Base-by-base conservation (phyloP, 2,113 vertebrate genomes). In the Macaca fascicularis region DNA sequence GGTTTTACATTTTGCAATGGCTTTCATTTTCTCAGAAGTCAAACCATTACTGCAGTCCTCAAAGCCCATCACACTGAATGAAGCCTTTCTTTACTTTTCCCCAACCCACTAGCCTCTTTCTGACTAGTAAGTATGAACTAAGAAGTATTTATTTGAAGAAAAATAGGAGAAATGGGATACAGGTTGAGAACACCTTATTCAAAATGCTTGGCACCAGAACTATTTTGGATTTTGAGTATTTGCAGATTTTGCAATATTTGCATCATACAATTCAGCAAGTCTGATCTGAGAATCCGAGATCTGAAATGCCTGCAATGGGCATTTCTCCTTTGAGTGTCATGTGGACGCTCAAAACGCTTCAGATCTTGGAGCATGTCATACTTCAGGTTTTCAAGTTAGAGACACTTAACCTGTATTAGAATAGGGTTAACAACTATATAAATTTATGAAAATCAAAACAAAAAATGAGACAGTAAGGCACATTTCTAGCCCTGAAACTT, bases 1-100 rank as follows among this genome's bases (percentile, higher is more conserved):
- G 4, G 8, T 59, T 1, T 20, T 50, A 2, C 7, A 27, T 70
- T 70, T 4, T 4, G 0, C 19, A 5, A 11, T 0, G 8, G n/a
- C 25, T 14, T 2, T 48, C 79, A 16, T 23, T 3, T 22, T 43
- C 70, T 85, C 22, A 0, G 10, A 45, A 23, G 74, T 45, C 87
- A 23, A 43, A 43, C 4, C 38, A 19, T 43, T 2, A 43, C 48
- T 23, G 3, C 6, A 2, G 1, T 16, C 11, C 43, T 48, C 81
- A 57, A 22, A 59, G 35, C 45, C 45, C 14, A 0, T 9, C 69
- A 11, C 16, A 10, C 1, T 2, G 10, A 48, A 52, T 2, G 6
- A 48, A 52, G 38, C 38, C 45, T 2, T 6, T 35, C 70, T 14
- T 43, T 6, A 8, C 4, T 20, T 22, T 12, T 72, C 40, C 50